These are phyloP conservation scores for Barbus barbus DNA, from an alignment of 2,113 vertebrate species.

Conservation along the genomic window DNA sequence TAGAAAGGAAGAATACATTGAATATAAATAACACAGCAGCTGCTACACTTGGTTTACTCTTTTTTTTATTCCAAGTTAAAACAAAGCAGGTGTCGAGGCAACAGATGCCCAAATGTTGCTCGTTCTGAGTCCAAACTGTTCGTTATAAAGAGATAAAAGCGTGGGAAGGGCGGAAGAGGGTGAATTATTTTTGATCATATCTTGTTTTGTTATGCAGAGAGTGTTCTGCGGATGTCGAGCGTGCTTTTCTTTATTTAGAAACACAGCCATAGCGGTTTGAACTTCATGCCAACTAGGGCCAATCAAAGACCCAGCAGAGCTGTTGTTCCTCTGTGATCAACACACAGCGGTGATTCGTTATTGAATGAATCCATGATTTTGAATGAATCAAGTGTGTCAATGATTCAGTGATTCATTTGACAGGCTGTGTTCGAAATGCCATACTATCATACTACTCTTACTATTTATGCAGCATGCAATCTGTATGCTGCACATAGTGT, in stretches of 20 bases:
- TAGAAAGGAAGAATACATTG: not conserved
- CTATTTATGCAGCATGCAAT: no score
- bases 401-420: not conserved
- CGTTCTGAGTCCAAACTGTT: not conserved
- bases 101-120: conserved; percentile 15
- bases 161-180: not conserved
- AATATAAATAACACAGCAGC: not conserved
- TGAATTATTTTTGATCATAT: not conserved
- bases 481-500: no score
- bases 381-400: no score
- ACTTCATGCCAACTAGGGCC: not conserved
- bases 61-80: not conserved
- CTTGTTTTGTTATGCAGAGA: not conserved
- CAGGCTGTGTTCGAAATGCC: no score
- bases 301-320: not conserved
- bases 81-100: conserved; percentile 8
- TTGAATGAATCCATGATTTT: not conserved
- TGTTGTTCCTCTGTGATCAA: no score
- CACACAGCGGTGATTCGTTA: not conserved
- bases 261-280: not conserved
- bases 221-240: not conserved
- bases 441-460: no score
- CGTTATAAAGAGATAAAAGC: not conserved
- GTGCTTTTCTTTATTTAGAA: not conserved
- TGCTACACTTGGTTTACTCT: not conserved